Base-by-base conservation (phyloP, 2,113 vertebrate genomes). In the Lepus timidus region DNA sequence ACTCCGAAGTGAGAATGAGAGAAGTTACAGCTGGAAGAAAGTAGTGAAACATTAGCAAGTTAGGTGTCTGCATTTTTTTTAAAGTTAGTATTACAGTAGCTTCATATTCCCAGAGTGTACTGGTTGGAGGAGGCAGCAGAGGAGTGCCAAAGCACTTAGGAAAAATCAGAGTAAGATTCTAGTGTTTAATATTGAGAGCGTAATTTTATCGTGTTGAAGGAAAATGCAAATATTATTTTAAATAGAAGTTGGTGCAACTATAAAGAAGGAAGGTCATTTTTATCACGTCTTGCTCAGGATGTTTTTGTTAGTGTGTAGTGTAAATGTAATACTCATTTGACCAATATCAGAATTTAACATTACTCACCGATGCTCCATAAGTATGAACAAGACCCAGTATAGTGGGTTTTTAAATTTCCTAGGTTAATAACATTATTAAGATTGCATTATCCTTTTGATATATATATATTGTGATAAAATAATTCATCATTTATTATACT, bases 151-250 rank as follows among this genome's bases (percentile, higher is more conserved):
- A 86, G 36, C 62, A 58, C 11, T 71, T 80, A 51, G 14, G 4
- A 23, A 73, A 82, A 73, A 64, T 78, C 29, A 65, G 64, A 33
- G n/a, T 71, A 11, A n/a, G 49, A 49, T 31, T 89, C 85, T 85
- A 36, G 10, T 58, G 17, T 83, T 71, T 80, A 36, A 44, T 84
- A 33, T 61, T 62, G 23, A 83, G 65, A 19, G n/a, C 84, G 39
- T 95, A 19, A 81, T 92, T 85, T 96, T n/a, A 55, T 88, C 13
- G 9, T 49, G 25, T 3, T 49, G 7, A 85, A 61, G 23, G 33
- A 74, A 92, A 90, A 65, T 92, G 19, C 94, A 78, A 83, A 75
- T 80, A 39, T n/a, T 79, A 61, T 73, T 88, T 94, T 85, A 36
- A 85, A 82, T 49, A 81, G 25, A 62, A 90, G 9, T 80, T 68